Conservation (phyloP, 2,797 vertebrate species). For the Ficedula albicollis region DNA sequence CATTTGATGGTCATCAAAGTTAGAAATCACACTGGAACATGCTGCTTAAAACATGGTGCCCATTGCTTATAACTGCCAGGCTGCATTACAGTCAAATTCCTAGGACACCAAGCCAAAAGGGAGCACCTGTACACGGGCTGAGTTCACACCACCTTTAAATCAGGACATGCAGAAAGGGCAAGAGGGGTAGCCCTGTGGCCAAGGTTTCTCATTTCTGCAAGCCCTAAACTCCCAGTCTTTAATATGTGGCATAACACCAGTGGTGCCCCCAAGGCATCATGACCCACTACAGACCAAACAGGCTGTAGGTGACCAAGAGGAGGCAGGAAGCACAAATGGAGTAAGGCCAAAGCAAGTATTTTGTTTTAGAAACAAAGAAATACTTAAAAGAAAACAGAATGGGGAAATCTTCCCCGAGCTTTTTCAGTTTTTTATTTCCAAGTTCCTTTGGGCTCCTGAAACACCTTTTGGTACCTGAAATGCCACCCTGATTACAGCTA, state of each 20-base stretch:
- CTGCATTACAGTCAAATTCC: neutral
- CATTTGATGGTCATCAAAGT: neutral
- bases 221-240: neutral
- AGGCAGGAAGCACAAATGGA: neutral
- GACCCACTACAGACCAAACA: neutral
- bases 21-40: neutral
- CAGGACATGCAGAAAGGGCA: neutral
- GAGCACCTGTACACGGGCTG: neutral
- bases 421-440: neutral
- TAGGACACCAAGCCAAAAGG: neutral
- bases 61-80: neutral
- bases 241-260: neutral
- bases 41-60: neutral
- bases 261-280: neutral
- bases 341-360: neutral
- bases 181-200: neutral
- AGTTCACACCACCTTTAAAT: neutral
- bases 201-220: neutral
- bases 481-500: neutral
- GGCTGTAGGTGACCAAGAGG: neutral
- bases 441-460: neutral
- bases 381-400: neutral
- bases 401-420: neutral
- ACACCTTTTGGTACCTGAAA: neutral
- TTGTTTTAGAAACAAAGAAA: neutral